Conservation (phyloP, 2,797 vertebrate species). For the Pipistrellus pipistrellus region DNA sequence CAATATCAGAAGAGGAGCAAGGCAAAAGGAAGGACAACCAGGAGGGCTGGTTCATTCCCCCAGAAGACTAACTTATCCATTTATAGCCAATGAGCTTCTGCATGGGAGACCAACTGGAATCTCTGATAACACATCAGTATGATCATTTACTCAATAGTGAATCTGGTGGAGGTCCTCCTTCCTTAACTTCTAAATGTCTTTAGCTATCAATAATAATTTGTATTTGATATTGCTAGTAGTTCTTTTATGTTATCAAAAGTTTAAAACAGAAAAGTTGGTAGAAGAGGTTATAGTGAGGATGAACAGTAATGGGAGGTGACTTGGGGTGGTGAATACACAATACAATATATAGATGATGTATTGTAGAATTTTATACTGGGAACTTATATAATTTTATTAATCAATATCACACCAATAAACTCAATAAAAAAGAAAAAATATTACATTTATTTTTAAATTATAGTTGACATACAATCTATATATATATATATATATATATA, state of each 20-base stretch:
- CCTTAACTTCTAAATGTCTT: constrained; percentile 34
- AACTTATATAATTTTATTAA: neutral
- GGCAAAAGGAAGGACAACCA: neutral
- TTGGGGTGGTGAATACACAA: neutral
- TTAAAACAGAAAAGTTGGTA: neutral
- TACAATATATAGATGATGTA: neutral
- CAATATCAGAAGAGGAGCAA: neutral
- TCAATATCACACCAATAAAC: neutral
- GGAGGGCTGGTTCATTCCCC: neutral
- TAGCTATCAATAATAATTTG: neutral
- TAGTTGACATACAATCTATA: neutral
- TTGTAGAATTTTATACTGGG: neutral
- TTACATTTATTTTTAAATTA: neutral
- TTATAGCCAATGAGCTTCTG: neutral
- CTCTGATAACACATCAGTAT: neutral
- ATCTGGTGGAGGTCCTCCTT: neutral
- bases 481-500: too few relatives aligned
- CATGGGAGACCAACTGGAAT: neutral
- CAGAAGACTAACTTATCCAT: neutral
- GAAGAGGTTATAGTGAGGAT: neutral
- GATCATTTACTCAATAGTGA: neutral
- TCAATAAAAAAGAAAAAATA: neutral
- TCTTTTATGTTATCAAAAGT: neutral
- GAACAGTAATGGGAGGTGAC: neutral
- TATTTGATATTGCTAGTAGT: neutral